Evolutionary conservation across 2,113 vertebrate genomes (phyloP), one percentile per base, ranked within the genome.

Genomic region (Camelus bactrianus): DNA sequence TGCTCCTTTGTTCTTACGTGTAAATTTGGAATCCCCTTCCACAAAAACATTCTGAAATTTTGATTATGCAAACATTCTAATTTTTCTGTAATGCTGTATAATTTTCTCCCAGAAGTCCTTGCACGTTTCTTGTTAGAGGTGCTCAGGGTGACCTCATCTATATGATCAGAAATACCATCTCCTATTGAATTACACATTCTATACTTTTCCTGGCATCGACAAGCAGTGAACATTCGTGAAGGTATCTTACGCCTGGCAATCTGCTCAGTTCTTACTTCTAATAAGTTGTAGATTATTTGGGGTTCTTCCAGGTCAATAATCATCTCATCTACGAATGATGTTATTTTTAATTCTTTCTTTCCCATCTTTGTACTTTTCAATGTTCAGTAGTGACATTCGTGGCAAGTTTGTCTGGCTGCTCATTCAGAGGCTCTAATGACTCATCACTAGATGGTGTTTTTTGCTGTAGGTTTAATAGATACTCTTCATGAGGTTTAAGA

Each of bases 321-420:
- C 83, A 52, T 75, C 32, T 62, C 90, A 62, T 86, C 94, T 70
- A 30, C 81, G 80, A 92, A 60, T 30, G 38, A 86, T 76, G 60
- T 81, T 76, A 50, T 85, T 86, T 92, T 85, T 89, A 96, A 94
- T 95, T 81, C 64, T 94, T 93, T 93, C 93, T 82, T 60, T 75
- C 96, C 91, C 73, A 35, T 76, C 90, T 84, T 83, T 92, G 56
- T 92, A 89, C 79, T 46, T 92, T 32, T 46, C 11, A 7, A 28
- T 26, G 89, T 90, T 96, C 86, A 91, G 8, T 60, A 32, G 86
- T 93, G 91, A 89, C 87, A 56, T 79, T 76, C 87, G 58, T 48
- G 73, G 38, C 35, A 22, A 94, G 19, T 91, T 54, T 54, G 67
- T 90, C 79, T 73, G 52, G 64, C 73, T 70, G 56, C 42, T 94